Evolutionary conservation across 2,113 vertebrate genomes (phyloP).

Genomic region (Protobothrops mucrosquamatus): DNA sequence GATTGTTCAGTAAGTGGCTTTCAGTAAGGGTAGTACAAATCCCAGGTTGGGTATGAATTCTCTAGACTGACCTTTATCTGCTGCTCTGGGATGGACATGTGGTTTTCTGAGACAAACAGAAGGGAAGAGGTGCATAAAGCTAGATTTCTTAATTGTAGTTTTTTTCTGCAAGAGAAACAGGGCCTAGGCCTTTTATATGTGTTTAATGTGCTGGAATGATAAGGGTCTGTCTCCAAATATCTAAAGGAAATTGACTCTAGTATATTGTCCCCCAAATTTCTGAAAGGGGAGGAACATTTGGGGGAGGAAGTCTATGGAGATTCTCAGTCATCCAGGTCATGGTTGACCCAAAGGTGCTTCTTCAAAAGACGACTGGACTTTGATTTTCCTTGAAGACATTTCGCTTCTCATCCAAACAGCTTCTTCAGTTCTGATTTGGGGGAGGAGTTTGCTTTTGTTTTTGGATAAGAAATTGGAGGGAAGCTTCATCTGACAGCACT

Average conservation of each 20-base stretch:
- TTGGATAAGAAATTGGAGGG: background rate
- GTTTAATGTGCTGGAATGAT: background rate
- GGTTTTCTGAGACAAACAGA: background rate
- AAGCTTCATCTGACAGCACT: background rate
- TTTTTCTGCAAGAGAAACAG: background rate
- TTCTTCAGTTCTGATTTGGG: background rate
- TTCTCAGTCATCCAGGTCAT: background rate
- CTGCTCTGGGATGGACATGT: background rate
- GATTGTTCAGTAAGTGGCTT: conserved; percentile 10
- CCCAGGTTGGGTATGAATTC: background rate
- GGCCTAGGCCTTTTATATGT: background rate
- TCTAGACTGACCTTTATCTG: background rate
- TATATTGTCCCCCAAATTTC: background rate
- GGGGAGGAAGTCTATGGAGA: background rate
- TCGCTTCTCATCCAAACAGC: background rate
- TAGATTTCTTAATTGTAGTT: background rate
- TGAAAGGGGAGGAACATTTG: background rate
- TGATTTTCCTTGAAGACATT: background rate
- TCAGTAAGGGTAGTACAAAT: background rate
- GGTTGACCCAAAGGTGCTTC: background rate
- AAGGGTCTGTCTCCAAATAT: too few relatives aligned
- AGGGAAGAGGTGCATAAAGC: background rate
- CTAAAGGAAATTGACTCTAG: background rate
- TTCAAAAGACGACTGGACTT: background rate
- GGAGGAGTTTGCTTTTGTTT: background rate